Evolutionary conservation across 2,888 invertebrate species (phyloP), one percentile per base, ranked within the genome.

Genomic region (Euzetes globulus): DNA sequence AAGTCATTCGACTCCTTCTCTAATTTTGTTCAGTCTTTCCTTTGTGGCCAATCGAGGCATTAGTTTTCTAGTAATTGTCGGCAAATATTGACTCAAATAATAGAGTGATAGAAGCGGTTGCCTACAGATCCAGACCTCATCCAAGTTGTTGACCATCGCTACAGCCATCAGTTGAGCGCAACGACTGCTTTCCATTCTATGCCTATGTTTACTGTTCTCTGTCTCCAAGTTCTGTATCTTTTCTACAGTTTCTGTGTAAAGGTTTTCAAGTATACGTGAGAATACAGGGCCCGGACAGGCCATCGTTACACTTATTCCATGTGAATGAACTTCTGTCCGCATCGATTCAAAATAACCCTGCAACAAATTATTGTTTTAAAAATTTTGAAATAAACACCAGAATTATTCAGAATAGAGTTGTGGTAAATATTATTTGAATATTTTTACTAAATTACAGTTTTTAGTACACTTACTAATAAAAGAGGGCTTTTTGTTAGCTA

Each of bases 211-310:
- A n/a, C 13, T 25, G n/a, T 77, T 73, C 41, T 41, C 41, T 27
- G 17, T n/a, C 6, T 22, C 50, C 17, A 41, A 58, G 22, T 25
- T 55, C 11, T 71, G n/a, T 9, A 0, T 55, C 55, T 76, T 71
- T 74, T 88, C 88, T 1, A 82, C 79, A 78, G 86, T 86, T 7
- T 84, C 88, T 0, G 91, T 91, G 80, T 89, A 91, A 77, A 88
- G 86, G 80, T 88, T 86, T 47, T 85, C 81, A 47, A 90, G 83
- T 77, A 91, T 87, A 78, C 88, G 87, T 0, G 90, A 89, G 80
- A 88, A 88, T 19, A 88, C 86, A 3, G 91, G 91, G 6, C 92
- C 92, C 0, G 92, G 91, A 80, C 91, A 90, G 47, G 90, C 84
- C 60, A 91, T 80, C 0, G 89, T 88, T 0, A 91, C 86, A 41